A percentile compares a stretch with the other conserved stretches of the same genome.
These are phyloP conservation scores for Neoitamus cyanurus DNA, from an alignment of 2,888 invertebrate species.

Conservation along the genomic window DNA sequence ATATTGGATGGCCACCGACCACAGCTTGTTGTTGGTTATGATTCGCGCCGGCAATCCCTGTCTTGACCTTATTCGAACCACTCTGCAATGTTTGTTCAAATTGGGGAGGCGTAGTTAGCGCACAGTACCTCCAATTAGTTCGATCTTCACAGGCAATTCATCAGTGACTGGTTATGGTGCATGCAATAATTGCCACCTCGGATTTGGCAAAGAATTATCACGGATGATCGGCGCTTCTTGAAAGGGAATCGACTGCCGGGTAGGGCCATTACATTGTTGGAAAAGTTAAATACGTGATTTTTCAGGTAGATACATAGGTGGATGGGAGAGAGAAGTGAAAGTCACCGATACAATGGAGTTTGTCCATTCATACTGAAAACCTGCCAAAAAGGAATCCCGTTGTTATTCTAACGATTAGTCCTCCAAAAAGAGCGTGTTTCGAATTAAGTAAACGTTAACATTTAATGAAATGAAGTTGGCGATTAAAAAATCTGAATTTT, in stretches of 20 bases:
- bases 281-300: neutral
- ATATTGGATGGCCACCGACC: neutral
- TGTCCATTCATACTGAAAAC: too few species aligned
- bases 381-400: too few species aligned
- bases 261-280: neutral
- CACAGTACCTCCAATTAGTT: neutral
- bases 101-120: neutral
- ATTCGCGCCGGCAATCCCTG: neutral
- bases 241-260: neutral
- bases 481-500: too few species aligned
- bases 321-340: neutral
- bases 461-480: too few species aligned
- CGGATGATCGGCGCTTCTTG: neutral
- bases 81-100: neutral
- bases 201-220: neutral
- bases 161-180: neutral
- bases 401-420: neutral
- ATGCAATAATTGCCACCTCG: neutral
- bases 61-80: neutral
- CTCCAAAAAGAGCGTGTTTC: too few species aligned
- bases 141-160: neutral
- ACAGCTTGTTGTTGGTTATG: neutral
- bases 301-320: neutral
- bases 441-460: too few species aligned
- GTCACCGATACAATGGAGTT: neutral